Base-by-base conservation (phyloP, 2,113 vertebrate species). In the Chitala chitala region DNA sequence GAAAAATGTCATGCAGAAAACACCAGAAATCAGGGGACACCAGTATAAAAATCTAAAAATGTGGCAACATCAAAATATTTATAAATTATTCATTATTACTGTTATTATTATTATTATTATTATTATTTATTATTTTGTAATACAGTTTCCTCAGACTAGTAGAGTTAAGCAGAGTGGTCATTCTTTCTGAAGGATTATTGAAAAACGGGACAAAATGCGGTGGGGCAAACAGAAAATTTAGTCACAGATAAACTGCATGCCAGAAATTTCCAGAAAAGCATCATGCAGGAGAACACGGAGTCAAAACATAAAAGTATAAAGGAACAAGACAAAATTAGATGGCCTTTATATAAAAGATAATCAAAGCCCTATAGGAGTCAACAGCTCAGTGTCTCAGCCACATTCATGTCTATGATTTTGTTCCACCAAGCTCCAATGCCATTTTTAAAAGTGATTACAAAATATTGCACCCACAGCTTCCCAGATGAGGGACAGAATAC, bases 251-350 rank as follows among this genome's bases (percentile, higher is more conserved):
- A 46, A 26, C 6, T 31, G 31, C 69, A 51, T 61, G 12, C 12
- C 20, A 71, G 66, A 46, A 8, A 4, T 58, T 15, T 44, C 55
- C 55, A 7, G 20, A 72, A 51, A 73, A 48, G 2, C 9, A n/a
- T 1, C 68, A 76, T 71, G 70, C 51, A 76, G 26, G 7, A 44
- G 48, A 64, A 31, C 22, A 68, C 48, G 66, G 5, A 54, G 31
- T 48, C 12, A 24, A 73, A 31, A 50, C 36, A 68, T 56, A 81
- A 84, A 66, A 83, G 84, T 78, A 80, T 79, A 86, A 78, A 86
- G 84, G 68, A 79, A 77, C 95, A 22, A 72, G 48, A 24, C 15
- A 71, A 36, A 24, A 46, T 15, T 42, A 33, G 29, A 59, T 17
- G 56, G 29, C 29, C 33, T 15, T 31, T 69, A 76, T 71, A 71